A percentile compares a stretch with the other conserved stretches of the same genome.
Evolutionary conservation across 1,140 invertebrate genomes (phyloP).

Genomic region (Yoshiicerus persimilis): DNA sequence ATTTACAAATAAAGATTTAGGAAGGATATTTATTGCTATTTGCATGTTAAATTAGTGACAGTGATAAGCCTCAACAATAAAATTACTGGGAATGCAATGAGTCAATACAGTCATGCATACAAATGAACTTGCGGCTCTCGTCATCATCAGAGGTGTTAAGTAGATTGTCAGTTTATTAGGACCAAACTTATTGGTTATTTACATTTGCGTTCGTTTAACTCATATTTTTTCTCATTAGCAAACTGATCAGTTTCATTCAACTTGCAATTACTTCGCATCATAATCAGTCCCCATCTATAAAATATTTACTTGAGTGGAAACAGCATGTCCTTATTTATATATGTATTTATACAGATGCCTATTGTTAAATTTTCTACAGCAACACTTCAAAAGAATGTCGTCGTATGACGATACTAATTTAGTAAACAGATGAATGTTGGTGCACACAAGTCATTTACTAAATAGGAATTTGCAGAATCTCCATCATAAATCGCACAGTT

Average conservation of each 20-base stretch:
- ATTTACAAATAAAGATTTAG: background rate
- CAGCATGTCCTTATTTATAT: background rate
- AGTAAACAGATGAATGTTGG: background rate
- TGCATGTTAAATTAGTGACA: background rate
- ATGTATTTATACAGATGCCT: background rate
- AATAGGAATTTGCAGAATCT: background rate
- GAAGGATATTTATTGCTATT: background rate
- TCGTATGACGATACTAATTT: background rate
- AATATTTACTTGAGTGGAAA: background rate
- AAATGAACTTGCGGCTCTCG: constrained; percentile 10
- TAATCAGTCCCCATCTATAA: background rate
- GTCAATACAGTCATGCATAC: background rate
- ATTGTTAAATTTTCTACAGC: background rate
- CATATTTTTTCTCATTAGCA: background rate
- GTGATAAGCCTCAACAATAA: background rate
- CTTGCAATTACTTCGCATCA: background rate
- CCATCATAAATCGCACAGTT: background rate
- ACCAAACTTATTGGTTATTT: background rate
- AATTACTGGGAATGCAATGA: background rate
- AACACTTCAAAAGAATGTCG: background rate
- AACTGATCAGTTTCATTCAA: background rate
- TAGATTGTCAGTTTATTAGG: background rate
- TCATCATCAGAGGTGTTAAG: background rate
- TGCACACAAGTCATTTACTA: background rate
- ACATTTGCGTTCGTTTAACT: background rate